Evolutionary conservation across 1,140 invertebrate species (phyloP), one percentile per base, ranked within the genome.

Genomic region (Semibalanus balanoides): DNA sequence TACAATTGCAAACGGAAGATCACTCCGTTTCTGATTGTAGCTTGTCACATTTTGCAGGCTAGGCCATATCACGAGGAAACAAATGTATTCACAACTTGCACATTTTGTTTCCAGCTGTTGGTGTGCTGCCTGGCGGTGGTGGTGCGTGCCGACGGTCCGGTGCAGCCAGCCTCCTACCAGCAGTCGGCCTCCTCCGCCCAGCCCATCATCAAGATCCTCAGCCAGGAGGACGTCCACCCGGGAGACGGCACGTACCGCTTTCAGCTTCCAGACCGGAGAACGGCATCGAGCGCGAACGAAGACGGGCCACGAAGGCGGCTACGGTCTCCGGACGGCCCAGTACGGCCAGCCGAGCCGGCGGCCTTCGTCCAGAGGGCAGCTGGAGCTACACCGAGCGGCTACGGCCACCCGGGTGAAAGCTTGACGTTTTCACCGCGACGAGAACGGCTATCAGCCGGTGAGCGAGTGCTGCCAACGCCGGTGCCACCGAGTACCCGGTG

Each of bases 251-350:
- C 75, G 73, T 28, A 76, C 76, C 40, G 22, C 9, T 76, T n/a
- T 76, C 76, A 69, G 30, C 75, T 72, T 76, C 43, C 70, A 70
- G 30, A 75, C 43, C 29, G n/a, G 29, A 75, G 30, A 75, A 64
- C 51, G 51, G 51, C 31, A 75, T 64, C 43, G 3, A 35, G 29
- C 29, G 29, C n/a, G 29, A 35, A n/a, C 35, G 35, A 35, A 19
- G 22, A 25, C 31, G 35, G 31, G 7, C 11, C 51, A 7, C 51
- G 22, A 64, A 19, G 51, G 7, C 51, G 51, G 51, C 51, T 11
- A 25, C 51, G 51, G 51, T 19, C 1, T 1, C 11, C n/a, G n/a
- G 11, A 1, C 51, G 51, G 22, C 14, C n/a, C n/a, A n/a, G n/a
- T 64, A 64, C 51, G 51, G 51, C 22, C 51, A 64, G 51, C 51